phyloP scores from a whole-genome alignment of 2,888 invertebrate genomes.

The Choreutis nemorana region DNA sequence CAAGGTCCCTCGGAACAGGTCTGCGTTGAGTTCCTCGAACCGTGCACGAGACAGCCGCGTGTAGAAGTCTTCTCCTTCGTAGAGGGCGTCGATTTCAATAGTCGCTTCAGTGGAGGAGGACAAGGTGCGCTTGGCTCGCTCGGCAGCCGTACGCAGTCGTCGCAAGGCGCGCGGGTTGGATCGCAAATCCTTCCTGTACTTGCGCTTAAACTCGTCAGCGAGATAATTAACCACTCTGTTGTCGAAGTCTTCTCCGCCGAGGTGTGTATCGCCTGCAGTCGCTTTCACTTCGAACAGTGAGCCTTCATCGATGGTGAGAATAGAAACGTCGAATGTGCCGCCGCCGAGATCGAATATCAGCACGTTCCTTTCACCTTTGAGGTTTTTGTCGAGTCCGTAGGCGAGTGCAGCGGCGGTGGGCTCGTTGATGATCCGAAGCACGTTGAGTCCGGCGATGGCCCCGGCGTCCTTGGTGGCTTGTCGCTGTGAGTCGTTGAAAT shows the following conservation, averaged over 20 bases:
- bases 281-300: slow-evolving; percentile 75
- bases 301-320: slow-evolving; percentile 78
- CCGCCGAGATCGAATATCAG: slow-evolving; percentile 65
- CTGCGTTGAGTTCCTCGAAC: slow-evolving; percentile 74
- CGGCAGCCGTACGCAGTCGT: slow-evolving; percentile 73
- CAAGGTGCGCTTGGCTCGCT: slow-evolving; percentile 73
- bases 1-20: slow-evolving; percentile 71
- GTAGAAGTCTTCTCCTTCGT: slow-evolving; percentile 71
- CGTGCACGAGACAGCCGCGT: slow-evolving; percentile 71
- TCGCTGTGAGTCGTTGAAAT: slow-evolving; percentile 71
- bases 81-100: slow-evolving; percentile 73
- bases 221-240: slow-evolving; percentile 68
- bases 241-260: slow-evolving; percentile 73
- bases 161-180: slow-evolving; percentile 69
- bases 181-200: slow-evolving; percentile 69
- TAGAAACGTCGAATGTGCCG: slow-evolving; percentile 78
- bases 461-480: slow-evolving; percentile 81
- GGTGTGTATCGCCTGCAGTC: slow-evolving; percentile 81
- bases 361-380: slow-evolving; percentile 61
- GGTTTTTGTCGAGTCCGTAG: slow-evolving; percentile 69
- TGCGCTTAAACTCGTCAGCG: slow-evolving; percentile 70
- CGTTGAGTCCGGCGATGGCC: slow-evolving; percentile 71
- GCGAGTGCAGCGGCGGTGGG: slow-evolving; percentile 75
- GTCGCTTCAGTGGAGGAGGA: slow-evolving; percentile 75
- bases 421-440: slow-evolving; percentile 78